Conservation (phyloP, 2,113 vertebrate genomes). For the Lepus europaeus region DNA sequence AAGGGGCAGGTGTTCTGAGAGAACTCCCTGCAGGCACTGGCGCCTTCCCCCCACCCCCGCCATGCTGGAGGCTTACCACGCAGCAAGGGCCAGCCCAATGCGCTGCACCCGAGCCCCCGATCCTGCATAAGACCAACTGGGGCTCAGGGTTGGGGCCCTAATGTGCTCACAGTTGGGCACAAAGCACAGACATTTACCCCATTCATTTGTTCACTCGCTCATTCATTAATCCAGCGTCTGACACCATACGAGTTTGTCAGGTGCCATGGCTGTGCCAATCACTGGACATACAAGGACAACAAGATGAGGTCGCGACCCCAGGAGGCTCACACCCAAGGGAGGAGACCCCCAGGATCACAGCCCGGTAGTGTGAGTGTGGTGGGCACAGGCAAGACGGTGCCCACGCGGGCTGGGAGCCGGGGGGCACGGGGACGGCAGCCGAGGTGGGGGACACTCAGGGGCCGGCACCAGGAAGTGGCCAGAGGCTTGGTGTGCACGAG, state of each 20-base stretch:
- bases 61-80: background rate
- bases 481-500: background rate
- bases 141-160: background rate
- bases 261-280: background rate
- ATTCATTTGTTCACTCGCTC: background rate
- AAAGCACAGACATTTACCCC: background rate
- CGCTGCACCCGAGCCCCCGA: background rate
- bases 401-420: too few relatives aligned
- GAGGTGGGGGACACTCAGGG: background rate
- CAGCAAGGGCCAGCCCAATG: background rate
- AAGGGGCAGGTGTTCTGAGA: conserved; percentile 66
- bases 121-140: background rate
- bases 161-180: background rate
- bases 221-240: background rate
- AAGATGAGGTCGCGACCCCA: background rate
- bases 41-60: background rate
- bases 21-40: conserved; percentile 27
- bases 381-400: background rate
- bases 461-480: background rate
- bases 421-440: background rate
- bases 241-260: too few relatives aligned
- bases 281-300: background rate
- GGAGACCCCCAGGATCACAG: background rate
- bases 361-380: accelerated
- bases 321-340: background rate